phyloP scores from a whole-genome alignment of 2,888 invertebrate species.

The Sarcophaga caerulescens region DNA sequence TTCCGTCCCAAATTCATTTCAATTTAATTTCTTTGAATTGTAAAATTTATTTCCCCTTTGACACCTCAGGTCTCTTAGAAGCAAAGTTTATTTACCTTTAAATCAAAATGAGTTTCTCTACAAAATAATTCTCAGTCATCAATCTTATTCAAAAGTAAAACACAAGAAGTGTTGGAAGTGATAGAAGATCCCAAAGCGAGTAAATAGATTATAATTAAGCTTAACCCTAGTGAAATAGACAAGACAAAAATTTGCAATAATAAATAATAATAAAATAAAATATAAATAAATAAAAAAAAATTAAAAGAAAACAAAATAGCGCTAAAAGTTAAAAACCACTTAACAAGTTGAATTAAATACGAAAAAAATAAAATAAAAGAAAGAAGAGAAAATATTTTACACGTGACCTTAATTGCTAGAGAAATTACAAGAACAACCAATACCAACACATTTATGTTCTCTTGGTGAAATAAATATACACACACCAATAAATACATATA shows the following conservation, averaged over 20 bases:
- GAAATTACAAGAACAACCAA: constrained; percentile 22
- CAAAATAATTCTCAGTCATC: constrained; percentile 5
- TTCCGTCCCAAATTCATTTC: no score
- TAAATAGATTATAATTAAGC: constrained; percentile 10
- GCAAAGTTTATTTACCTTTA: no score
- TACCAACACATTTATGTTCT: neutral
- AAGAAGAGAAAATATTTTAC: constrained; percentile 33
- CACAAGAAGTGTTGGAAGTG: neutral
- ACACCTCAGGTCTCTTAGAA: no score
- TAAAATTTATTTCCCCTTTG: no score
- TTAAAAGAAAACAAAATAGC: neutral
- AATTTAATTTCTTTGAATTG: no score
- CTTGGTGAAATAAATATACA: no score
- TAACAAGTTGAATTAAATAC: constrained; percentile 38
- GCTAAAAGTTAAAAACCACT: constrained; percentile 42
- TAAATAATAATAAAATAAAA: constrained; percentile 44
- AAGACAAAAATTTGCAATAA: neutral
- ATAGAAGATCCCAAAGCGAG: neutral
- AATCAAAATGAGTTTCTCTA: neutral
- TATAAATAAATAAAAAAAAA: neutral
- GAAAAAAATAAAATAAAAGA: constrained; percentile 2
- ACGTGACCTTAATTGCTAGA: constrained; percentile 57
- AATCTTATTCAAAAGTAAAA: neutral
- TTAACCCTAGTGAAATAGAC: constrained; percentile 40
- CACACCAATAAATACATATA: no score